Evolutionary conservation across 2,113 vertebrate genomes (phyloP), one percentile per base, ranked within the genome.

Genomic region (Conger conger): DNA sequence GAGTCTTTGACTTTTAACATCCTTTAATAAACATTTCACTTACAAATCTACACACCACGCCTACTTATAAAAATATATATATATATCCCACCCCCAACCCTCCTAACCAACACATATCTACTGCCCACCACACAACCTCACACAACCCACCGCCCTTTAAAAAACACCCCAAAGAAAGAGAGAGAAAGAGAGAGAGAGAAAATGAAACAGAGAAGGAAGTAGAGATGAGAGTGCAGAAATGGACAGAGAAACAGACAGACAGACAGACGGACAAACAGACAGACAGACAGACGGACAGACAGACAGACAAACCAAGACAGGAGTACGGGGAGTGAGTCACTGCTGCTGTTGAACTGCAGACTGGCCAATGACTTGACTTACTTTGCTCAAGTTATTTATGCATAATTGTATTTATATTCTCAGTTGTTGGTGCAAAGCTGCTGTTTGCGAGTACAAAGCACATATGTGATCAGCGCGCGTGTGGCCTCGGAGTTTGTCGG

Each of bases 101-200:
- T n/a, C n/a, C n/a, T n/a, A n/a, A n/a, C n/a, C n/a, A n/a, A n/a
- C n/a, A n/a, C n/a, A n/a, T n/a, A n/a, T n/a, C n/a, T n/a, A n/a
- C n/a, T n/a, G n/a, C n/a, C n/a, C n/a, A n/a, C n/a, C n/a, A n/a
- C n/a, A n/a, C n/a, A n/a, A n/a, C n/a, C n/a, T n/a, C n/a, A n/a
- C n/a, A n/a, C n/a, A n/a, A n/a, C n/a, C n/a, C n/a, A n/a, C n/a
- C n/a, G n/a, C n/a, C n/a, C n/a, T n/a, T n/a, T n/a, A n/a, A n/a
- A n/a, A n/a, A n/a, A n/a, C n/a, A n/a, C n/a, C n/a, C n/a, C n/a
- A n/a, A n/a, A 57, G 40, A 79, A 23, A 86, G 30, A 42, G 83
- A 83, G n/a, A 40, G 33, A 87, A 76, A 54, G 17, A 40, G 84
- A 79, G 60, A 38, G 79, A 17, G 33, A 83, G 27, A 77, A 30